phyloP scores from a whole-genome alignment of 2,797 vertebrate species.

The Sebastes iracundus region DNA sequence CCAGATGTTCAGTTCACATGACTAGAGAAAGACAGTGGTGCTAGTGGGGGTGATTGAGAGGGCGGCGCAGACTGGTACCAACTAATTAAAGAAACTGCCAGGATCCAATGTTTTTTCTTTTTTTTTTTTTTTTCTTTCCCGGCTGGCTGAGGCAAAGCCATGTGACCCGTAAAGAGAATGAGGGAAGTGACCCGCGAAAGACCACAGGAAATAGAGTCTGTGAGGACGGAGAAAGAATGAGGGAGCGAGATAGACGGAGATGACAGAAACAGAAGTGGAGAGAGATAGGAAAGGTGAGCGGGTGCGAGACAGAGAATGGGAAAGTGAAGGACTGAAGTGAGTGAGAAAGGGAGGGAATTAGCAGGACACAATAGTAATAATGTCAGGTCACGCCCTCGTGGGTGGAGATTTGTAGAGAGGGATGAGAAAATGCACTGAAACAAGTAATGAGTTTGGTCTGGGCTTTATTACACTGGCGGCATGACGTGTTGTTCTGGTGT shows the following conservation, averaged over 20 bases:
- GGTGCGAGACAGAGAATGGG: not conserved
- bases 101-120: slow-evolving; percentile 9
- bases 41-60: not conserved
- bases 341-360: slow-evolving; percentile 13
- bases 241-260: not conserved
- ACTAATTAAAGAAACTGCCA: slow-evolving; percentile 68
- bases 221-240: slow-evolving; percentile 7
- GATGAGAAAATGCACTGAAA: slow-evolving; percentile 18
- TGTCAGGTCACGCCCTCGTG: slow-evolving; percentile 10
- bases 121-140: not conserved
- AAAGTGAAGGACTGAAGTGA: not conserved
- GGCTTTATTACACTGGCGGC: not conserved
- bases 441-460: slow-evolving; percentile 25
- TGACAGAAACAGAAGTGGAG: not conserved
- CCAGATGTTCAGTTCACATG: slow-evolving; percentile 57
- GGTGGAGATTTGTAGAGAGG: not conserved
- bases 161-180: slow-evolving; percentile 63
- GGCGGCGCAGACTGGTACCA: slow-evolving; percentile 10
- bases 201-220: slow-evolving; percentile 65
- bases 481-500: not conserved
- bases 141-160: slow-evolving; percentile 37
- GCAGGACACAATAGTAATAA: slow-evolving; percentile 33
- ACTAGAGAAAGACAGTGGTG: slow-evolving; percentile 50
- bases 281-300: not conserved
- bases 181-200: slow-evolving; percentile 57